Percentiles rank a stretch among this genome's conserved stretches.
These are phyloP conservation scores for Agrochola circellaris DNA, from an alignment of 2,888 invertebrate genomes.

Conservation along the genomic window DNA sequence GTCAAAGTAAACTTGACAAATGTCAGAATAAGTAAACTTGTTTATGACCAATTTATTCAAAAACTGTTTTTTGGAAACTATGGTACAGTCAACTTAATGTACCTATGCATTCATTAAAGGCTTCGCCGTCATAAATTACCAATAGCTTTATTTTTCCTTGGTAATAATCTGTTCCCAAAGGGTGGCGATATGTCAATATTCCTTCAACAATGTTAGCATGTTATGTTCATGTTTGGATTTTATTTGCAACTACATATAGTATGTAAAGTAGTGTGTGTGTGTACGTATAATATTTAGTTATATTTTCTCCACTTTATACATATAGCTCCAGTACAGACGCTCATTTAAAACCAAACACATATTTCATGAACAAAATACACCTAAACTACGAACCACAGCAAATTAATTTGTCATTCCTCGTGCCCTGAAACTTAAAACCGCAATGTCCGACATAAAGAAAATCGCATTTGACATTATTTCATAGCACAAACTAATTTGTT, in stretches of 20 bases:
- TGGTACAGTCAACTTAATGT: neutral
- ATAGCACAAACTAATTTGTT: constrained; percentile 64
- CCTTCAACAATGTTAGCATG: neutral
- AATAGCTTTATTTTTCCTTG: neutral
- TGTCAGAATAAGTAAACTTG: neutral
- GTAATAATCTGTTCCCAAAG: neutral
- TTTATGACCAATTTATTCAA: neutral
- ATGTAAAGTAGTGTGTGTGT: too few relatives aligned
- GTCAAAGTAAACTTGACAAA: neutral
- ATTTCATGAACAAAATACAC: constrained; percentile 34
- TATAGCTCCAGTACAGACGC: constrained; percentile 1
- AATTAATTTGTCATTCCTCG: constrained; percentile 49
- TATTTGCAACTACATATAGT: neutral
- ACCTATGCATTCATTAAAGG: neutral
- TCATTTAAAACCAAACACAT: constrained; percentile 14
- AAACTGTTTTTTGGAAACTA: neutral
- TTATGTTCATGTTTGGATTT: neutral
- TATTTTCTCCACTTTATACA: neutral
- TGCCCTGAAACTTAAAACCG: constrained; percentile 41
- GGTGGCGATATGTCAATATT: too few relatives aligned
- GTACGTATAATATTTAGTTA: too few relatives aligned
- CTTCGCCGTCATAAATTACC: neutral
- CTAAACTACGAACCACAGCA: constrained; percentile 38
- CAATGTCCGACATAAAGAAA: constrained; percentile 46
- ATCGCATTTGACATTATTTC: constrained; percentile 61